Evolutionary conservation across 2,113 vertebrate genomes (phyloP), one percentile per base, ranked within the genome.

Genomic region (Corydoras maculifer): DNA sequence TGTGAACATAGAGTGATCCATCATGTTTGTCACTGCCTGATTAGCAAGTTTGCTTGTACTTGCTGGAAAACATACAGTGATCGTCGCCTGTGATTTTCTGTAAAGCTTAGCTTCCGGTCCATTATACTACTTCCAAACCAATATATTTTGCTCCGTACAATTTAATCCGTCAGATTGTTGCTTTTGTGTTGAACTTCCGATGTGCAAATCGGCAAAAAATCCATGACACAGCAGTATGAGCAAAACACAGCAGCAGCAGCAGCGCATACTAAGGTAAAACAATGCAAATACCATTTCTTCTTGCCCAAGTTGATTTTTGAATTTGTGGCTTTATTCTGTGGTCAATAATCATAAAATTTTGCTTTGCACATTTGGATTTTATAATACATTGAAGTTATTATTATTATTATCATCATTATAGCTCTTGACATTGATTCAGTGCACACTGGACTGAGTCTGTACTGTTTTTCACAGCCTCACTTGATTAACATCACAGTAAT

Each of bases 21-120:
- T 79, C 80, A 78, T 35, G 61, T 71, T 67, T 79, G 80, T 69
- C 78, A 76, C 65, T 55, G 61, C 54, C 65, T 73, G 78, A 76
- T 79, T 74, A 72, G 65, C 50, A 62, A 69, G 62, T 58, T 63
- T 49, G 57, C 69, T 70, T 10, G 55, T 15, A 69, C 67, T 71
- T 77, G 11, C 68, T 74, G 71, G 49, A 66, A 57, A 70, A 58
- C 18, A 69, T 76, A 61, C 53, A 58, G 31, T 68, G 65, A 66
- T 49, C 11, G 43, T 65, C 59, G 50, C 32, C 43, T 35, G 58
- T 63, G 53, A 76, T 66, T 32, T n/a, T 18, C 14, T 53, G 53
- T 49, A 30, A 63, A 43, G 35, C 35, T 43, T 8, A 43, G 35
- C 35, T 8, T 43, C 4, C 35, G 35, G 35, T 4, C 35, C 2